Percentiles rank a stretch among this genome's conserved stretches.
phyloP scores from a whole-genome alignment of 1,140 invertebrate genomes.

The Chionoecetes opilio region DNA sequence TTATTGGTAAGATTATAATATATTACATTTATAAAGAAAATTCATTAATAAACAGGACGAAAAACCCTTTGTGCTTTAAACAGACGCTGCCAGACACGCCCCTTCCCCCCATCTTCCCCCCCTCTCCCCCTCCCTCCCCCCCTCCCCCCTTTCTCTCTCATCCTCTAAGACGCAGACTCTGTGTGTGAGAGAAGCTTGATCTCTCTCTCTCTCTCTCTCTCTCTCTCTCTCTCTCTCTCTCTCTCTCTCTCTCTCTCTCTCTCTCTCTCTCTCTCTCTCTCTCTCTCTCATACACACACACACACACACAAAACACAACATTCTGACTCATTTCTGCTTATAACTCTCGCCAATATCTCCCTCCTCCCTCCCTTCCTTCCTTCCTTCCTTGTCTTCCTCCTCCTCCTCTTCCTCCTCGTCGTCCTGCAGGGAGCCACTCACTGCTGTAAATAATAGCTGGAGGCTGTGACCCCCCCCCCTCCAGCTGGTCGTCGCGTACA shows the following conservation, averaged over 20 bases:
- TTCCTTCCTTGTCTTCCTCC: background rate
- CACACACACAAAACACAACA: no score
- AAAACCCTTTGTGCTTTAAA: conserved; percentile 54
- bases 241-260: conserved; percentile 35
- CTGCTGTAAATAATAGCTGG: conserved; percentile 6
- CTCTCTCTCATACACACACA: conserved; percentile 28
- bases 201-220: background rate
- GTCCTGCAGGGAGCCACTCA: background rate
- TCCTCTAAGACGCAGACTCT: background rate
- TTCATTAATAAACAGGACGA: background rate
- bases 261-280: background rate
- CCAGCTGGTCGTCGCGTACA: background rate
- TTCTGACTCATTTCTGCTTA: conserved; percentile 27
- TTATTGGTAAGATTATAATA: conserved; percentile 73
- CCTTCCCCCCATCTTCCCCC: background rate
- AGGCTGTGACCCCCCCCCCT: background rate
- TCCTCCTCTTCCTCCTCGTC: conserved; percentile 42
- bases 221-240: background rate
- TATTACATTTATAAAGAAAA: conserved; percentile 7
- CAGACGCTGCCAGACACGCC: conserved; percentile 38
- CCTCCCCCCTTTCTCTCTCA: background rate
- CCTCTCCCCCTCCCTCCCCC: background rate
- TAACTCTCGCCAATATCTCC: background rate
- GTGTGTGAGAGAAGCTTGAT: no score
- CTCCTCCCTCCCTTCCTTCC: background rate